A percentile compares a stretch with the other conserved stretches of the same genome.
These are phyloP conservation scores for Sebastes itinus DNA, from an alignment of 2,797 vertebrate genomes.

Conservation along the genomic window DNA sequence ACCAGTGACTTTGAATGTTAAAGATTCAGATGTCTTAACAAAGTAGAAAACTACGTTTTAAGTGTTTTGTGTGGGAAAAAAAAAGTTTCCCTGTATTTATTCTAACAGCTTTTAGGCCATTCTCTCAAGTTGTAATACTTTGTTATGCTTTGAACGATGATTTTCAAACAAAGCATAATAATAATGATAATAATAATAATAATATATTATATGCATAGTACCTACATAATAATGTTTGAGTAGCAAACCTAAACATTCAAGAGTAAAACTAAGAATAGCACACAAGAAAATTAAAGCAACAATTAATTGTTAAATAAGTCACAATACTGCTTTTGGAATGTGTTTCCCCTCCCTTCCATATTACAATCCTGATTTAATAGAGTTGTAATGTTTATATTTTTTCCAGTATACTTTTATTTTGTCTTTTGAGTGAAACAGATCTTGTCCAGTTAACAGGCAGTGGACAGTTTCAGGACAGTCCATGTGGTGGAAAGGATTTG, in stretches of 20 bases:
- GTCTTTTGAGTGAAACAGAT: neutral
- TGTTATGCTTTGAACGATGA: neutral
- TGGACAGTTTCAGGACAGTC: constrained; percentile 46
- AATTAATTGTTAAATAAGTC: neutral
- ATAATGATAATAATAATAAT: neutral
- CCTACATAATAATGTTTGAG: neutral
- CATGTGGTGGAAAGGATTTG: constrained; percentile 40
- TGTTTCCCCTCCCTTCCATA: neutral
- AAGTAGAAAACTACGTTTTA: neutral
- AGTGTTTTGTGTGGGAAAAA: too few species aligned
- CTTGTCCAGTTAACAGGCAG: neutral
- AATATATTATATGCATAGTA: neutral
- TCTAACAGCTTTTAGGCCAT: neutral
- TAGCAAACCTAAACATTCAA: neutral
- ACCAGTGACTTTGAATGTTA: neutral
- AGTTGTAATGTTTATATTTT: neutral
- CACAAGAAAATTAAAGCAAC: neutral
- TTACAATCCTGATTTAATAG: neutral
- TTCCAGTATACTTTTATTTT: neutral
- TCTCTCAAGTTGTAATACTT: neutral
- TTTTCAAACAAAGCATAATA: neutral
- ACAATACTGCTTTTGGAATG: neutral
- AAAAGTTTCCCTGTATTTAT: neutral
- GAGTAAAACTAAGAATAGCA: neutral
- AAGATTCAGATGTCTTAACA: neutral